Evolutionary conservation across 2,888 invertebrate genomes (phyloP).

Genomic region (Saturnia japonica): DNA sequence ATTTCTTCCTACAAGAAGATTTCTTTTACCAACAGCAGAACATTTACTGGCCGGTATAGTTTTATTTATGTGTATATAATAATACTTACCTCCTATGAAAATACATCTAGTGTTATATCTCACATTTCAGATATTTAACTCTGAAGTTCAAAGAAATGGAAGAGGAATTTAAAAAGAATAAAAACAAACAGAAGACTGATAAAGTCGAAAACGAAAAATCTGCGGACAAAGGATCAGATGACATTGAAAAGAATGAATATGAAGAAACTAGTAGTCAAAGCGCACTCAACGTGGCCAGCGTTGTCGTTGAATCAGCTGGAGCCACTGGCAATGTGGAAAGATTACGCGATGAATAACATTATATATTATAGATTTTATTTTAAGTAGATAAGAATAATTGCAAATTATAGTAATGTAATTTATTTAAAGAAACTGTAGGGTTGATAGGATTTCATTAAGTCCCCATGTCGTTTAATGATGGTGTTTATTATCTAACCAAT

Average conservation of each 20-base stretch:
- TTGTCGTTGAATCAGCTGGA: conserved; percentile 65
- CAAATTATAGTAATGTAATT: background rate
- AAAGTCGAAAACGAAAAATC: conserved; percentile 53
- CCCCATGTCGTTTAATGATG: background rate
- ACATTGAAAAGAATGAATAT: conserved; percentile 37
- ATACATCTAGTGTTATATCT: background rate
- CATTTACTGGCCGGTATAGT: background rate
- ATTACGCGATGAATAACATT: conserved; percentile 43
- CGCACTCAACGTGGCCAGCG: conserved; percentile 59
- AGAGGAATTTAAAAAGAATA: conserved; percentile 88
- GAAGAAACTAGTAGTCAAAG: conserved; percentile 33
- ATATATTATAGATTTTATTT: background rate
- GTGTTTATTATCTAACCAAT: background rate
- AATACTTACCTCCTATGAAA: background rate
- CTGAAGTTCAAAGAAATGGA: conserved; percentile 94
- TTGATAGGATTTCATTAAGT: background rate
- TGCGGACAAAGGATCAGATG: conserved; percentile 39
- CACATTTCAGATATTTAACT: conserved; percentile 85
- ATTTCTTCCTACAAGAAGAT: background rate
- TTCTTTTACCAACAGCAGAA: background rate
- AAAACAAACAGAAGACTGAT: conserved; percentile 70
- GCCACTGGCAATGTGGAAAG: conserved; percentile 71
- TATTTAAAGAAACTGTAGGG: background rate
- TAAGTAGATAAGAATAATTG: background rate
- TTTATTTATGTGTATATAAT: no score